Conservation (phyloP, 2,888 invertebrate genomes). For the Athripsodes cinereus region DNA sequence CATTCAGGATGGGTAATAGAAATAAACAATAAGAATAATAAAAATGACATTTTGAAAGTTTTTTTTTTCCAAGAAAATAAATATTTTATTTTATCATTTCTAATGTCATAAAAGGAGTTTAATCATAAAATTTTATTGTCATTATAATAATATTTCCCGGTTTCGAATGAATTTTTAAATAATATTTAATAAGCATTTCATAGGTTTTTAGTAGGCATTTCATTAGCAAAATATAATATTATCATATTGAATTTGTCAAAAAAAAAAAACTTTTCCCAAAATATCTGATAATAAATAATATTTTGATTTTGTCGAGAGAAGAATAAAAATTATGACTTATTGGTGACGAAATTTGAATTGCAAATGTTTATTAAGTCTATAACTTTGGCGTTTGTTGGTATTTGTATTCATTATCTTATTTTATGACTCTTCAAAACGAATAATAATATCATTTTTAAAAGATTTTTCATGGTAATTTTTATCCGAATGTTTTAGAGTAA, state of each 20-base stretch:
- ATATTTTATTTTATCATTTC: too few species aligned
- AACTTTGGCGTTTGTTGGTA: neutral
- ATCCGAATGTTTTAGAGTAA: too few species aligned
- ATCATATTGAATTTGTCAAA: neutral
- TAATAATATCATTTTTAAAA: too few species aligned
- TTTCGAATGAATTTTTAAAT: too few species aligned
- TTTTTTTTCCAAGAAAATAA: neutral
- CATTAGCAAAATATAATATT: neutral
- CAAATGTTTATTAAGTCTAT: neutral
- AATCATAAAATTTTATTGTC: neutral
- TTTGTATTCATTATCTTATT: neutral
- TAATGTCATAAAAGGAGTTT: too few species aligned
- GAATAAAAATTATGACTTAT: neutral
- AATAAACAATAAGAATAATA: too few species aligned
- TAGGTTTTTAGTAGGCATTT: neutral
- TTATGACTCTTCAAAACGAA: neutral
- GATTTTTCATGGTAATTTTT: too few species aligned
- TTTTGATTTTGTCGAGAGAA: too few species aligned
- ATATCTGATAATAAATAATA: neutral
- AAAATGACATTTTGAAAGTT: too few species aligned
- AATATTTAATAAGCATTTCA: too few species aligned
- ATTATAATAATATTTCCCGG: too few species aligned
- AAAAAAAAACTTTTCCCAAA: neutral
- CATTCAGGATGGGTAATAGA: too few species aligned
- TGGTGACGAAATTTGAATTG: neutral